Conservation (phyloP, 2,888 invertebrate species). For the Watsonalla cultraria region DNA sequence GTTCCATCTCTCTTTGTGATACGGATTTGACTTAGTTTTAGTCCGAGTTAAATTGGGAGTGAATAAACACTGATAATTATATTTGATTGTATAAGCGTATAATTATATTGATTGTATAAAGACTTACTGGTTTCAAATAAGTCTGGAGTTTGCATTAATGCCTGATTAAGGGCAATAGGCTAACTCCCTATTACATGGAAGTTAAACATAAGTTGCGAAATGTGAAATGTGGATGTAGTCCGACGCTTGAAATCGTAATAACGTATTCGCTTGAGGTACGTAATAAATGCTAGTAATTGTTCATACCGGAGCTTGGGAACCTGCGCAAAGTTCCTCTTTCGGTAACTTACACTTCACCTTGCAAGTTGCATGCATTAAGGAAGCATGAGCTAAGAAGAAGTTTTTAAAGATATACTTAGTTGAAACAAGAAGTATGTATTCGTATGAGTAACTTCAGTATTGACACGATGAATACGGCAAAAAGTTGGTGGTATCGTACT, state of each 20-base stretch:
- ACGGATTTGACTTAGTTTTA: no score
- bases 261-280: not conserved
- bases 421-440: slow-evolving; percentile 5
- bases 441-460: slow-evolving; percentile 17
- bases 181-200: no score
- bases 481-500: slow-evolving; percentile 10
- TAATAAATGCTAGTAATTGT: slow-evolving; percentile 1
- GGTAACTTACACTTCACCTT: slow-evolving; percentile 19
- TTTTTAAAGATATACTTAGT: slow-evolving; percentile 26
- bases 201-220: not conserved
- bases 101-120: no score
- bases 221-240: not conserved
- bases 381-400: slow-evolving; percentile 24
- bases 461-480: slow-evolving; percentile 28
- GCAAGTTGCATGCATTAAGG: slow-evolving; percentile 33
- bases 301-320: slow-evolving; percentile 12
- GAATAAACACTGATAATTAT: no score
- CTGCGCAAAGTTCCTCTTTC: slow-evolving; percentile 18
- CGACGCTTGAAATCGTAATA: not conserved
- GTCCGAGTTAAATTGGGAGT: no score
- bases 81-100: no score
- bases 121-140: no score
- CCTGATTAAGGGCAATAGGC: no score
- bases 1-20: no score
- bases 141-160: no score